Conservation (phyloP, 2,797 vertebrate genomes). For the Saxicola maurus region DNA sequence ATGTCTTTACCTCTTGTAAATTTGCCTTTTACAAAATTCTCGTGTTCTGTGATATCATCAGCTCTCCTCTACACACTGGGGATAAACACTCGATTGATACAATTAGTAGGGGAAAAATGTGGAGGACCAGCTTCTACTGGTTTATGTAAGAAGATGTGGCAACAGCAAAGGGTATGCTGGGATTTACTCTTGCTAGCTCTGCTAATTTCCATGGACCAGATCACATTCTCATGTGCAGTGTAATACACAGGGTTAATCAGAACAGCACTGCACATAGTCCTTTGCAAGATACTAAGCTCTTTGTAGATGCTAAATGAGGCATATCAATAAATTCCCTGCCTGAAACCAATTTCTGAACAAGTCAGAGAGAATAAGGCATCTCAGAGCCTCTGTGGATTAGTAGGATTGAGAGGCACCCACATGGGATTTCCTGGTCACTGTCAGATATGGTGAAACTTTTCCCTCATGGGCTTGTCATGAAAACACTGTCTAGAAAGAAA, state of each 20-base stretch:
- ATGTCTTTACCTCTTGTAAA: background rate
- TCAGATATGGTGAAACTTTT: background rate
- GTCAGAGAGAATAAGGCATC: background rate
- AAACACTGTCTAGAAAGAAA: background rate
- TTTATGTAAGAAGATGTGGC: background rate
- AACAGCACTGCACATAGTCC: background rate
- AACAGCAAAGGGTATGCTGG: background rate
- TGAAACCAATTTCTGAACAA: background rate
- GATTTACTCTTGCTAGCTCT: background rate
- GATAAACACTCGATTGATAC: background rate
- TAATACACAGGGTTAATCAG: background rate
- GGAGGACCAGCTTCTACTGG: background rate
- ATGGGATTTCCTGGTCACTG: background rate
- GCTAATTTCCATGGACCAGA: background rate
- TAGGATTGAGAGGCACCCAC: background rate
- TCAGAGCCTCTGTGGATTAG: background rate
- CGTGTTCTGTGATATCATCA: background rate
- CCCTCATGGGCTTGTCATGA: background rate
- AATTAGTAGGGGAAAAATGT: background rate
- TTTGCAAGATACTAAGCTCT: background rate
- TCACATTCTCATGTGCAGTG: background rate
- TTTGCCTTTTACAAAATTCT: background rate
- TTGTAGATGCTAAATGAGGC: background rate
- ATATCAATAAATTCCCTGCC: background rate
- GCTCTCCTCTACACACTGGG: background rate